phyloP scores from a whole-genome alignment of 1,140 invertebrate species.

The Heliconius nattereri region DNA sequence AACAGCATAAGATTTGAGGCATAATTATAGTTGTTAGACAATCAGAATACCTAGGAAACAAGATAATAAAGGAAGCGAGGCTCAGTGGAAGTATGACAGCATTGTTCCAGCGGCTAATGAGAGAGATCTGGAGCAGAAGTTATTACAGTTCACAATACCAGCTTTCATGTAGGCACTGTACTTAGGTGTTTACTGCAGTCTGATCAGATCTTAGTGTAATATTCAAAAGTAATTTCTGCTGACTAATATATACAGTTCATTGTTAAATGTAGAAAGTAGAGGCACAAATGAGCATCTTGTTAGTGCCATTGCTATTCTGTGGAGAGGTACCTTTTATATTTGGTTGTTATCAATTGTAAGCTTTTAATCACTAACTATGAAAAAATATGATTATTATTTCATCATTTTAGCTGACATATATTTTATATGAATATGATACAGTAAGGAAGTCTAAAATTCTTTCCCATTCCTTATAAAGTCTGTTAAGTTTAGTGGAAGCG shows the following conservation, averaged over 20 bases:
- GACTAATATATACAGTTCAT: background rate
- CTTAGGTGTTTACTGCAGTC: background rate
- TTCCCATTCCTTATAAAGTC: background rate
- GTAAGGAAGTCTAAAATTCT: background rate
- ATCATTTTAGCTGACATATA: background rate
- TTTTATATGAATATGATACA: background rate
- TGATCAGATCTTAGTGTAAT: background rate
- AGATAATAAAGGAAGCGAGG: constrained; percentile 7
- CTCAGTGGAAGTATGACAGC: constrained; percentile 16
- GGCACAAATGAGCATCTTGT: background rate
- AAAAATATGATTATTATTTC: too few species aligned
- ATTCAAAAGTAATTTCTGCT: background rate
- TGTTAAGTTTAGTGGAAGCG: background rate
- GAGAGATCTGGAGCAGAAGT: constrained; percentile 43
- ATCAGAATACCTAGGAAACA: background rate
- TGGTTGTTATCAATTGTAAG: background rate
- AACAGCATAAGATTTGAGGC: background rate
- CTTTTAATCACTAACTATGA: background rate
- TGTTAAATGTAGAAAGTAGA: background rate
- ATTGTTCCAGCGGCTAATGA: constrained; percentile 42
- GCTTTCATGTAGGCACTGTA: constrained; percentile 1
- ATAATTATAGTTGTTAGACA: constrained; percentile 17
- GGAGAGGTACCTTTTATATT: background rate
- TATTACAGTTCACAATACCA: constrained; percentile 30
- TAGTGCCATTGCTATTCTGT: background rate